These are phyloP conservation scores for Drosophila peninsularis DNA, from an alignment of 2,888 invertebrate species.

Conservation along the genomic window DNA sequence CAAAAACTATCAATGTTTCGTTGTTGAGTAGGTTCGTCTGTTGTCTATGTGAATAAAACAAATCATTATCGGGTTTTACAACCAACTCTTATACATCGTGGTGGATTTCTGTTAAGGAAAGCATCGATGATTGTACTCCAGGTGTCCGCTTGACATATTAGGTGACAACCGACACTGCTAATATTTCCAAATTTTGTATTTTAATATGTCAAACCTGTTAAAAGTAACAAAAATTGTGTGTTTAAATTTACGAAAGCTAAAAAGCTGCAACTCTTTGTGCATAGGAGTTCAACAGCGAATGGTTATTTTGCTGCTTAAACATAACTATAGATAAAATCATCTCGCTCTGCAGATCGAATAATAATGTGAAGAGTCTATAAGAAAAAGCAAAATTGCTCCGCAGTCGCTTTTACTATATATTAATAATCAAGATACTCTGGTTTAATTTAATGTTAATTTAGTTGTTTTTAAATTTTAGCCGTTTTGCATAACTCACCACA, in stretches of 20 bases:
- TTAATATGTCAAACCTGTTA: slow-evolving; percentile 1
- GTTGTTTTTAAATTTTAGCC: not conserved
- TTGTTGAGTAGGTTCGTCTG: slow-evolving; percentile 84
- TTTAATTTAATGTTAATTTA: not conserved
- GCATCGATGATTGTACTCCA: not conserved
- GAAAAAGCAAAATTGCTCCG: not conserved
- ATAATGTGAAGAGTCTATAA: not conserved
- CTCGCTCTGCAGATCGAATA: not conserved
- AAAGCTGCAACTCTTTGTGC: not conserved
- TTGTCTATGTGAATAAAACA: slow-evolving; percentile 7
- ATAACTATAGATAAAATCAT: too few relatives aligned
- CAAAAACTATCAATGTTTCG: slow-evolving; percentile 88
- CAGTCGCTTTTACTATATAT: not conserved
- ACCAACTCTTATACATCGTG: not conserved
- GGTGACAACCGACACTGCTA: not conserved
- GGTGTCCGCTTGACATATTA: not conserved
- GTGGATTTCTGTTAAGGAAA: not conserved
- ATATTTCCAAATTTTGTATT: not conserved
- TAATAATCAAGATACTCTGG: not conserved
- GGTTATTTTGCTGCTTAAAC: not conserved
- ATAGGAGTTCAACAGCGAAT: not conserved
- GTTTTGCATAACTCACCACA: not conserved
- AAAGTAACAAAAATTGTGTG: not conserved
- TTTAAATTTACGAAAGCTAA: not conserved
- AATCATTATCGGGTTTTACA: not conserved